Evolutionary conservation across 2,888 invertebrate species (phyloP), one percentile per base, ranked within the genome.

Genomic region (Mesopsocus fuscifrons): DNA sequence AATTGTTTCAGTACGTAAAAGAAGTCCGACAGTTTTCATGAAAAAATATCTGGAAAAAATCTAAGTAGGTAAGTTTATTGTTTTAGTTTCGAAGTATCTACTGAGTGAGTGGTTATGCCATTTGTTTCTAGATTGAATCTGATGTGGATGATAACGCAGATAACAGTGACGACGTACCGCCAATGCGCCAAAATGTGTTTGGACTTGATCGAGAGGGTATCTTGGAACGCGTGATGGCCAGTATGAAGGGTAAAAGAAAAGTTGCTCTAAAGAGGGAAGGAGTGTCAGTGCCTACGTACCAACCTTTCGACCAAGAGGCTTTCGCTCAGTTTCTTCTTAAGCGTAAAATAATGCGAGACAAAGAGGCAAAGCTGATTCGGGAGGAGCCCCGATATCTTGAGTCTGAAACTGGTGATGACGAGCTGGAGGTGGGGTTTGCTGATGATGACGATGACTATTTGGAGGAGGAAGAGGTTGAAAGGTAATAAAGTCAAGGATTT

Each of bases 141-240:
- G n/a, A n/a, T n/a, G n/a, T n/a, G n/a, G n/a, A n/a, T n/a, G n/a
- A n/a, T n/a, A n/a, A n/a, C n/a, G n/a, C n/a, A n/a, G n/a, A n/a
- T n/a, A n/a, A n/a, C n/a, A n/a, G n/a, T 20, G 17, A 38, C 11
- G 20, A 17, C 17, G 15, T 38, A 17, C 38, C 38, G 15, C 5
- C 6, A 18, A 38, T 38, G 38, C 15, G 20, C n/a, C 38, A 38
- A 13, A 38, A 5, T 38, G 38, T 38, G 3, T 38, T 16, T 18
- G 38, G 38, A 3, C 18, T 38, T 13, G 11, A 38, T 5, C 38
- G 21, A 20, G 17, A 13, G 21, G 21, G 20, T 18, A 38, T 38
- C 15, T 18, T 38, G 20, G 18, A 5, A 6, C 17, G 38, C 6
- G 3, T 38, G 5, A 5, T n/a, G 20, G 20, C 6, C 5, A 11